Evolutionary conservation across 2,888 invertebrate genomes (phyloP), one percentile per base, ranked within the genome.

Genomic region (Lasioglossum leucozonium): DNA sequence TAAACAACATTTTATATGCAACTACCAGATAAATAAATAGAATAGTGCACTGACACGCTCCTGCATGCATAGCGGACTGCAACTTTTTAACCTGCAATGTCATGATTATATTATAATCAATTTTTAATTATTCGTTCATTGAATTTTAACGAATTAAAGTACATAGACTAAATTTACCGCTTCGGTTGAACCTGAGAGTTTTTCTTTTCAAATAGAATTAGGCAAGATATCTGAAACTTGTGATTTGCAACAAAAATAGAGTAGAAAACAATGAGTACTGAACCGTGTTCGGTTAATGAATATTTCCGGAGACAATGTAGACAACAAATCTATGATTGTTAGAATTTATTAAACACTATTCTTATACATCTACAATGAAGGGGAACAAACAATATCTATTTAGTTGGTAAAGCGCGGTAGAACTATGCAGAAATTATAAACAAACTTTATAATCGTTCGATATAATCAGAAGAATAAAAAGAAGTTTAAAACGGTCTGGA

Each of bases 111-210:
- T 55, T 44, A 16, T 71, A 58, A 77, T 18, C 62, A 72, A 47
- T 47, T 58, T 74, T 40, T 69, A 51, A 22, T 51, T 55, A 55
- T 69, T 44, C 55, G 72, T 42, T 81, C 47, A 65, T 51, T n/a
- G 51, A 55, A 75, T 72, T 55, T 72, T 75, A 26, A 58, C 30
- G 62, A 26, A 44, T 16, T n/a, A 2, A 69, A 40, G 11, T 11
- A n/a, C 26, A 40, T 26, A 72, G 10, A 40, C 4, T n/a, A 47
- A 47, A 76, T 67, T 47, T 47, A 58, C 47, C 34, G 51, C 74
- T 81, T 89, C 89, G 87, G 88, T 89, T 91, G 89, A 93, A 92
- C 92, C 93, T 92, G 92, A 93, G 93, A 92, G 92, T 93, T 93
- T 91, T 85, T 84, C 85, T 87, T 81, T 88, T 86, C 1, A 10